These are phyloP conservation scores for Laupala kohalensis DNA, from an alignment of 1,140 invertebrate species.

Conservation along the genomic window DNA sequence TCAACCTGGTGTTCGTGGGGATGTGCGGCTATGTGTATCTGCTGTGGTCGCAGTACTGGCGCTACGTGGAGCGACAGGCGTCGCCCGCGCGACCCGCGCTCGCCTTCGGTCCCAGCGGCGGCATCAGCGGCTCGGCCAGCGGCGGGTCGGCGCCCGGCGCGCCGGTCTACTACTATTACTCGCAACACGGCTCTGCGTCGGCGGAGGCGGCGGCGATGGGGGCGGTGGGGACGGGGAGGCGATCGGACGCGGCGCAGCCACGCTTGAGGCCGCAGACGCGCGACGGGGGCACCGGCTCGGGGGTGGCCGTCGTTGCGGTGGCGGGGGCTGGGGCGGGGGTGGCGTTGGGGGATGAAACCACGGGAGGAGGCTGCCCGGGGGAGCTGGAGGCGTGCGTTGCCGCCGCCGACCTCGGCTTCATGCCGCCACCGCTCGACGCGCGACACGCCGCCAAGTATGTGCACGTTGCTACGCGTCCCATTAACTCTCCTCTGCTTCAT, in stretches of 20 bases:
- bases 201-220: no score
- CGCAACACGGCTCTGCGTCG: neutral
- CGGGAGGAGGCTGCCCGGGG: neutral
- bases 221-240: no score
- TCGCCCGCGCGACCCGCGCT: neutral
- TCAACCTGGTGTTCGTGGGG: slow-evolving; percentile 51
- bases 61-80: slow-evolving; percentile 35
- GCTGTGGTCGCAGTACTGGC: slow-evolving; percentile 56
- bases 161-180: no score
- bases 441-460: slow-evolving; percentile 15
- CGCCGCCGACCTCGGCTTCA: no score
- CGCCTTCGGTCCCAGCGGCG: neutral
- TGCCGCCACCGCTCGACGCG: slow-evolving; percentile 29
- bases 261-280: neutral
- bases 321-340: neutral
- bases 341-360: neutral
- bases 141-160: neutral
- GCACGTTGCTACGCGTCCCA: no score
- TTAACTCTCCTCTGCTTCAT: no score
- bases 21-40: slow-evolving; percentile 57
- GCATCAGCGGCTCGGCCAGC: neutral
- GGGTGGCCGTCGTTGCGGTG: neutral
- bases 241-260: neutral
- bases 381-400: no score
- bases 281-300: neutral